These are phyloP conservation scores for Acronicta alni DNA, from an alignment of 2,888 invertebrate species.

Conservation along the genomic window DNA sequence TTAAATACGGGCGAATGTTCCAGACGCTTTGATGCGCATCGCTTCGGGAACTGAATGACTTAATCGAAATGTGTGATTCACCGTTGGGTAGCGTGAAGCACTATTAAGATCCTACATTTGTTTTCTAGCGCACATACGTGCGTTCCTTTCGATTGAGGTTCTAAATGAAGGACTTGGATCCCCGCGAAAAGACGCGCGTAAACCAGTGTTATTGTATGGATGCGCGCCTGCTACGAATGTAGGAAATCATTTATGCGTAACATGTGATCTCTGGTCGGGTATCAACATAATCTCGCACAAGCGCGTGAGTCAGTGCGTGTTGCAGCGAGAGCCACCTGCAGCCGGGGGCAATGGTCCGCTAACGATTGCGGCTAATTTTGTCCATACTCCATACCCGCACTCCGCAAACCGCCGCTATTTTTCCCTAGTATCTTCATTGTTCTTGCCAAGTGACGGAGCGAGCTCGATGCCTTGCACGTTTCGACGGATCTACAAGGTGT, in stretches of 20 bases:
- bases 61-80: conserved; percentile 50
- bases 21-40: conserved; percentile 19
- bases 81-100: conserved; percentile 4
- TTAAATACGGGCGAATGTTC: conserved; percentile 11
- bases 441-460: conserved; percentile 34
- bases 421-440: conserved; percentile 50
- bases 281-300: conserved; percentile 23
- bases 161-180: background rate
- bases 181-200: background rate
- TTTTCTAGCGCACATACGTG: conserved; percentile 12
- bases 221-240: background rate
- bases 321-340: conserved; percentile 54
- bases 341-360: conserved; percentile 71
- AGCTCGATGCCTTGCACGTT: conserved; percentile 25
- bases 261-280: conserved; percentile 16
- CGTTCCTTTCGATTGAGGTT: background rate
- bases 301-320: conserved; percentile 45
- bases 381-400: conserved; percentile 45
- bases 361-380: conserved; percentile 73
- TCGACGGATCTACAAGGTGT: conserved; percentile 41
- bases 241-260: conserved; percentile 7
- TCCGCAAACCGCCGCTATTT: conserved; percentile 50
- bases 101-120: conserved; percentile 15
- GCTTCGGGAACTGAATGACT: conserved; percentile 46
- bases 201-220: background rate